Percentiles rank a stretch among this genome's conserved stretches.
phyloP scores from a whole-genome alignment of 2,113 vertebrate species.

The Sterna hirundo region DNA sequence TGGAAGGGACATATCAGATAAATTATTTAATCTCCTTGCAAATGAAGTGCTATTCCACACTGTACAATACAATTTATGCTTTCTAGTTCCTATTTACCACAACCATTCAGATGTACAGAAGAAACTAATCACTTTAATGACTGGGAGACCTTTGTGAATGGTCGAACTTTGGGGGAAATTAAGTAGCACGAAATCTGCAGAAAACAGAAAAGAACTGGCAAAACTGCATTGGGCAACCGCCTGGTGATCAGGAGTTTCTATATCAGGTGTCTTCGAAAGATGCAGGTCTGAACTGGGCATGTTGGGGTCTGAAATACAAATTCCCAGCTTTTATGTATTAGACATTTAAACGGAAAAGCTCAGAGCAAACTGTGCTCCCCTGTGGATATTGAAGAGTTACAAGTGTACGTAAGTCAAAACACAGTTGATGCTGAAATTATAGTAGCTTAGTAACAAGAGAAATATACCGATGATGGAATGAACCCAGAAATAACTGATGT shows the following conservation, averaged over 20 bases:
- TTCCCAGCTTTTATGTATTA: not conserved
- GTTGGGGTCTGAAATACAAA: not conserved
- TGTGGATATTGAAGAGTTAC: conserved; percentile 6
- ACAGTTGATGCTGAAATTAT: conserved; percentile 11
- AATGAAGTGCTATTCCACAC: not conserved
- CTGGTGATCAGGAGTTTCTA: not conserved
- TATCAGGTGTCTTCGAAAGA: not conserved
- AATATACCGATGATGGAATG: conserved; percentile 23
- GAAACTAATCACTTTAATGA: not conserved
- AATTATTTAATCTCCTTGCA: not conserved
- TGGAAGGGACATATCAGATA: not conserved
- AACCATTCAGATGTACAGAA: not conserved
- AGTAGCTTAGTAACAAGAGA: conserved; percentile 41
- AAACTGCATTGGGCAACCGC: not conserved
- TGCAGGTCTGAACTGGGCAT: not conserved
- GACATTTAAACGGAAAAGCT: not conserved
- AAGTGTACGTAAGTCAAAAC: conserved; percentile 17
- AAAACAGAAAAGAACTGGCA: not conserved
- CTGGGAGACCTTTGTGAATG: not conserved
- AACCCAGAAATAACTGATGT: conserved; percentile 50
- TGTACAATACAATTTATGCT: not conserved
- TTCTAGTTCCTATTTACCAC: not conserved
- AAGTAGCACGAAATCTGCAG: not conserved
- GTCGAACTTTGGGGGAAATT: not conserved
- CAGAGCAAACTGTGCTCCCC: not conserved